These are phyloP conservation scores for Rhagologus leucostigma DNA, from an alignment of 2,113 vertebrate species.

Conservation along the genomic window DNA sequence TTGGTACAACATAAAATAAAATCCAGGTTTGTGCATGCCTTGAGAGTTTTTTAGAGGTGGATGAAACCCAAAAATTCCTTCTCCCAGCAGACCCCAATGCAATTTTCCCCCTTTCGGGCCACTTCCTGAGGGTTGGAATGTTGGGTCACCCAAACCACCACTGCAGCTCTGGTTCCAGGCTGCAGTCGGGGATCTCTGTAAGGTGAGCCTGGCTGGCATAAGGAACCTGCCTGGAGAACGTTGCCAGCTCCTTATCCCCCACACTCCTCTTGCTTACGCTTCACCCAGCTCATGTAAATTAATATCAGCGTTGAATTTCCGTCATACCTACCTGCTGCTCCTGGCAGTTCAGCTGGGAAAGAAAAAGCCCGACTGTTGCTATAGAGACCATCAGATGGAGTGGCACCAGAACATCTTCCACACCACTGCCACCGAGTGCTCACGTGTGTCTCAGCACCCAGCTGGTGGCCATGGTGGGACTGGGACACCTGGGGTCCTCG, in stretches of 20 bases:
- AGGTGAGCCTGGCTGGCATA: rapidly evolving
- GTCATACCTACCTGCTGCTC: not conserved
- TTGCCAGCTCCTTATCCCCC: not conserved
- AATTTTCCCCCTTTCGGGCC: not conserved
- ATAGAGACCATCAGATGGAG: not conserved
- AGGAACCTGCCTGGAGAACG: not conserved
- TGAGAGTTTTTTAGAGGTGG: not conserved
- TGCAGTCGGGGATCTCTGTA: rapidly evolving
- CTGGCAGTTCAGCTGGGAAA: not conserved
- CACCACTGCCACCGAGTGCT: not conserved
- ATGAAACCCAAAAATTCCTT: not conserved
- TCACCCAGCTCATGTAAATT: slow-evolving; percentile 15
- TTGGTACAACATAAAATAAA: not conserved
- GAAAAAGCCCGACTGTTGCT: not conserved
- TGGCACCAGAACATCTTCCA: not conserved
- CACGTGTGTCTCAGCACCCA: rapidly evolving
- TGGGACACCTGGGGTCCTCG: not conserved
- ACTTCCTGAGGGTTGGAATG: rapidly evolving
- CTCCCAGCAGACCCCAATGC: not conserved
- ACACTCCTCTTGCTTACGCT: not conserved
- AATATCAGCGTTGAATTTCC: not conserved
- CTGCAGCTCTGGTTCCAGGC: not conserved
- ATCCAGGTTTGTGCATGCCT: not conserved
- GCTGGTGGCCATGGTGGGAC: not conserved
- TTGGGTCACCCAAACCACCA: rapidly evolving